phyloP scores from a whole-genome alignment of 2,797 vertebrate species.

The Botia almorhae region DNA sequence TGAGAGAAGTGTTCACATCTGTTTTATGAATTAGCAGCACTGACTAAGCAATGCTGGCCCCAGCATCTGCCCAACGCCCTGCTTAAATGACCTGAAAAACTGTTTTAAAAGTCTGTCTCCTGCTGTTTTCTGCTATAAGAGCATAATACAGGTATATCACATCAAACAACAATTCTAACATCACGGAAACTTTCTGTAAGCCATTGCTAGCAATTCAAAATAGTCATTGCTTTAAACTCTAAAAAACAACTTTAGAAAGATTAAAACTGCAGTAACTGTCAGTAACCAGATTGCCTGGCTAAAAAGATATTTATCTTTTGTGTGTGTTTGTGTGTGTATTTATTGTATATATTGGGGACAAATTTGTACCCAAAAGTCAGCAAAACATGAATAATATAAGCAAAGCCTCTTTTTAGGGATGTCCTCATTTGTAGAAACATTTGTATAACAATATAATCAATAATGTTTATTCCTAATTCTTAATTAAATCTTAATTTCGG shows the following conservation, averaged over 20 bases:
- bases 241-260: background rate
- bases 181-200: background rate
- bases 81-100: conserved; percentile 42
- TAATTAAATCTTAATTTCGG: no score
- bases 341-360: no score
- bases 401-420: no score
- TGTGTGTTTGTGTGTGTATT: no score
- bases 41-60: conserved; percentile 29
- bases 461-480: no score
- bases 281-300: background rate
- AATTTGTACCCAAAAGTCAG: no score
- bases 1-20: conserved; percentile 71
- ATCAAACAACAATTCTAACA: conserved; percentile 17
- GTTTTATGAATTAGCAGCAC: conserved; percentile 39
- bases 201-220: background rate
- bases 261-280: background rate
- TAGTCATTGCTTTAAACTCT: background rate
- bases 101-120: conserved; percentile 37
- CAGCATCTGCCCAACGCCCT: conserved; percentile 36
- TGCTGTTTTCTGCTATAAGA: background rate
- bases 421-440: no score
- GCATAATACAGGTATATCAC: conserved; percentile 16
- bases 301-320: no score
- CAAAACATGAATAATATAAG: no score
- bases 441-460: no score